Evolutionary conservation across 2,888 invertebrate species (phyloP).

Genomic region (Zootermopsis nevadensis): DNA sequence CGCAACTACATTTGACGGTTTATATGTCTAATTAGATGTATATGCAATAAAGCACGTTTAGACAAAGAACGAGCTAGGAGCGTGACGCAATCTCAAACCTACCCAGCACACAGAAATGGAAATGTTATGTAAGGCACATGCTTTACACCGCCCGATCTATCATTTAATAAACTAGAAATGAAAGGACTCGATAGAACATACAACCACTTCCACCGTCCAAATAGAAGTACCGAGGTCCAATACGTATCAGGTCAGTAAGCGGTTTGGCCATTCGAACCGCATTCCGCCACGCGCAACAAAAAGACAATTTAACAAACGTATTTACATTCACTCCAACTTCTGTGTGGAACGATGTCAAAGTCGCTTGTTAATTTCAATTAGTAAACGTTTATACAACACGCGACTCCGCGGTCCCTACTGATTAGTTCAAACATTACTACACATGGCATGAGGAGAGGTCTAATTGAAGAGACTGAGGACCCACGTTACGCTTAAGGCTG

Average conservation of each 20-base stretch:
- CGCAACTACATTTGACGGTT: not conserved
- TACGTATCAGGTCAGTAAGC: not conserved
- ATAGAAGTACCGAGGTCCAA: not conserved
- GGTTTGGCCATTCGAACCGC: not conserved
- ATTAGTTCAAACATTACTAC: too few relatives aligned
- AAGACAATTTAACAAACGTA: not conserved
- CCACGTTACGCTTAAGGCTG: too few relatives aligned
- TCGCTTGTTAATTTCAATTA: not conserved
- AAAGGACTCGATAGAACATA: not conserved
- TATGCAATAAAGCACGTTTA: not conserved
- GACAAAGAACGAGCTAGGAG: not conserved
- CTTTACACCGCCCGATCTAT: not conserved
- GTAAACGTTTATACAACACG: not conserved
- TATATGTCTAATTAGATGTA: not conserved
- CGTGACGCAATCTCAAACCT: not conserved
- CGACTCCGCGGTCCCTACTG: not conserved
- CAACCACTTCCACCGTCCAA: not conserved
- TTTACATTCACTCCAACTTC: constrained; percentile 9
- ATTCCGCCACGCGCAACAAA: not conserved
- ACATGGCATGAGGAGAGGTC: too few relatives aligned
- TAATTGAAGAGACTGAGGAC: too few relatives aligned
- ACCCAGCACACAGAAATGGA: not conserved
- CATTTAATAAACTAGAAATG: not conserved
- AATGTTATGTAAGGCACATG: constrained; percentile 6
- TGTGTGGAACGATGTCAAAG: not conserved